Evolutionary conservation across 2,888 invertebrate species (phyloP).

Genomic region (Cryptocheilus praepositus): DNA sequence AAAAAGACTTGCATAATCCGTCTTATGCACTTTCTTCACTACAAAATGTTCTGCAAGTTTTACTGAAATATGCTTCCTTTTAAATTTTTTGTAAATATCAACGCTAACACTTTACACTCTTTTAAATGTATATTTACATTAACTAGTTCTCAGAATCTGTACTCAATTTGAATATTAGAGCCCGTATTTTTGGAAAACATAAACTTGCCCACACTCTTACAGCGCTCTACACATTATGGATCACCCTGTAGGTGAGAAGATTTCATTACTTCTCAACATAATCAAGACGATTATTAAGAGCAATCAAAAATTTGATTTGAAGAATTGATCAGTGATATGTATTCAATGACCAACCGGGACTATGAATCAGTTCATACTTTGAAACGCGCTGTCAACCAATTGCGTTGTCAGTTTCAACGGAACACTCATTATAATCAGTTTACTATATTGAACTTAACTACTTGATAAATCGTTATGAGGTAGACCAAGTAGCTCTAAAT

Average conservation of each 20-base stretch:
- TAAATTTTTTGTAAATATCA: background rate
- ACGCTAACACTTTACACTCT: background rate
- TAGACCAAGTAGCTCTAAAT: conserved; percentile 3
- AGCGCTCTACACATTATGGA: too few species aligned
- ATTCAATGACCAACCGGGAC: too few species aligned
- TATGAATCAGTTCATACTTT: too few species aligned
- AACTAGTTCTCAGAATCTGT: background rate
- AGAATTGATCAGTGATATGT: too few species aligned
- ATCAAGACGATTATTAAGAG: background rate
- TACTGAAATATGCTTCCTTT: background rate
- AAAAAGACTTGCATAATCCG: too few species aligned
- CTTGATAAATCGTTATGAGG: background rate
- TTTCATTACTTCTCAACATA: background rate
- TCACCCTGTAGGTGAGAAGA: too few species aligned
- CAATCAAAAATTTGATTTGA: background rate
- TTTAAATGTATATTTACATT: background rate
- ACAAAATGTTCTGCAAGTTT: background rate
- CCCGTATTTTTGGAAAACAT: background rate
- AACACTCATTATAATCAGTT: background rate
- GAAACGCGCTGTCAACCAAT: background rate
- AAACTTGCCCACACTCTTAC: background rate
- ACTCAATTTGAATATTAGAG: background rate
- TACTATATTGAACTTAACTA: background rate
- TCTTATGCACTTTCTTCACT: background rate
- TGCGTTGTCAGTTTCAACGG: background rate